phyloP scores from a whole-genome alignment of 2,797 vertebrate genomes.

The Rhynchotus rufescens region DNA sequence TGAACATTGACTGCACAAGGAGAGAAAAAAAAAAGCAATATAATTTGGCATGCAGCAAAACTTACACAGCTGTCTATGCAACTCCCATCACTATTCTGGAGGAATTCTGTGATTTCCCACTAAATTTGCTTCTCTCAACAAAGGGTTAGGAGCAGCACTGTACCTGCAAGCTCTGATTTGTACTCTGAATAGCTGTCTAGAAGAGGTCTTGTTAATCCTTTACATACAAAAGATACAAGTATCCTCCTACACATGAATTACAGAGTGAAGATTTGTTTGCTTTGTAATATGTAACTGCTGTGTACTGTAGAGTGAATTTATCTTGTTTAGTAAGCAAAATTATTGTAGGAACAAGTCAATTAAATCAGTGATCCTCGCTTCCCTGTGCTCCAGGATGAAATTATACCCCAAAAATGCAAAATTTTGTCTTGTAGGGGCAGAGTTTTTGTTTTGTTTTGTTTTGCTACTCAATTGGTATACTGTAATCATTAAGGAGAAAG shows the following conservation, averaged over 20 bases:
- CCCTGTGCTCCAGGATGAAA: not conserved
- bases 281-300: constrained; percentile 29
- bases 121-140: not conserved
- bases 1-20: not conserved
- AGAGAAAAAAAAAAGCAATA: not conserved
- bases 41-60: not conserved
- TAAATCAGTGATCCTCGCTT: not conserved
- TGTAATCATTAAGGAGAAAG: not conserved
- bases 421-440: not conserved
- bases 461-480: not conserved
- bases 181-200: not conserved
- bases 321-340: constrained; percentile 7
- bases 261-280: constrained; percentile 25
- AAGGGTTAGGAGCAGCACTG: not conserved
- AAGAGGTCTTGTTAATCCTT: constrained; percentile 1
- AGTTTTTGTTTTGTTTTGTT: accelerated
- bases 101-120: constrained; percentile 6
- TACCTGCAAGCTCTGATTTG: not conserved
- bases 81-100: not conserved
- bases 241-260: constrained; percentile 24
- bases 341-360: not conserved
- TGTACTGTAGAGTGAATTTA: not conserved
- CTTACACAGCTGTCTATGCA: not conserved
- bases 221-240: constrained; percentile 10
- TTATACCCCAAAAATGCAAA: accelerated